Percentiles rank a stretch among this genome's conserved stretches.
Evolutionary conservation across 2,113 vertebrate species (phyloP).

Genomic region (Phalacrocorax brasilianus): DNA sequence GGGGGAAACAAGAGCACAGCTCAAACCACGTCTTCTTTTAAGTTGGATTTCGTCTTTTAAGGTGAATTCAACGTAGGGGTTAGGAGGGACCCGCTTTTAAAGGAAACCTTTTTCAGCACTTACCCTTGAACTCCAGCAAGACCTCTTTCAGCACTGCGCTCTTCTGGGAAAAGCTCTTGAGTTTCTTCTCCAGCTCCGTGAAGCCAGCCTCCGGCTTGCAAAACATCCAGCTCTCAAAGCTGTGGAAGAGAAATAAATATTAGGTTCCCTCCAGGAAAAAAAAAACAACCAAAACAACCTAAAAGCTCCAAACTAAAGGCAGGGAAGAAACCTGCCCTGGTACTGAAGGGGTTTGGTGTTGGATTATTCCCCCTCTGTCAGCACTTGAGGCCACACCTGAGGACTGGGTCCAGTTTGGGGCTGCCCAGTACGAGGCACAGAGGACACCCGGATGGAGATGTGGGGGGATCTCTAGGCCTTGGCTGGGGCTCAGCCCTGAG

Average conservation of each 20-base stretch:
- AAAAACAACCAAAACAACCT: neutral
- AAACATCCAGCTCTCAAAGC: conserved; percentile 36
- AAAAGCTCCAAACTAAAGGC: too few relatives aligned
- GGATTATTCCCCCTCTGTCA: neutral
- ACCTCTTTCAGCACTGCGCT: neutral
- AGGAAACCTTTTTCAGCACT: neutral
- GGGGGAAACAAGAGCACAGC: neutral
- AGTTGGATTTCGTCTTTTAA: neutral
- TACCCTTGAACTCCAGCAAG: conserved; percentile 47
- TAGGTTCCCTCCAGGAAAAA: neutral
- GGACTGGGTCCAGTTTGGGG: neutral
- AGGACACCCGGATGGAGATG: neutral
- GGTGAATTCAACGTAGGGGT: neutral
- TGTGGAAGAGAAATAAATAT: neutral
- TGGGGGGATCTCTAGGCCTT: neutral
- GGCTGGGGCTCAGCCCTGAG: neutral
- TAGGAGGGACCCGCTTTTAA: too few relatives aligned
- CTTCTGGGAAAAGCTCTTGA: conserved; percentile 50
- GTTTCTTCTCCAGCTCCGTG: conserved; percentile 11
- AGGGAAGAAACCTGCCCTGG: neutral
- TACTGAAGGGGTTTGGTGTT: too few relatives aligned
- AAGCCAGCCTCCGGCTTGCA: neutral
- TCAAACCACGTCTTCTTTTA: too few relatives aligned
- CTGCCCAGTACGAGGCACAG: neutral
- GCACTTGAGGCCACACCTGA: neutral